Evolutionary conservation across 53 echinoderm and acorn worm genomes (phyloP).

Genomic region (Zoroaster sp.): DNA sequence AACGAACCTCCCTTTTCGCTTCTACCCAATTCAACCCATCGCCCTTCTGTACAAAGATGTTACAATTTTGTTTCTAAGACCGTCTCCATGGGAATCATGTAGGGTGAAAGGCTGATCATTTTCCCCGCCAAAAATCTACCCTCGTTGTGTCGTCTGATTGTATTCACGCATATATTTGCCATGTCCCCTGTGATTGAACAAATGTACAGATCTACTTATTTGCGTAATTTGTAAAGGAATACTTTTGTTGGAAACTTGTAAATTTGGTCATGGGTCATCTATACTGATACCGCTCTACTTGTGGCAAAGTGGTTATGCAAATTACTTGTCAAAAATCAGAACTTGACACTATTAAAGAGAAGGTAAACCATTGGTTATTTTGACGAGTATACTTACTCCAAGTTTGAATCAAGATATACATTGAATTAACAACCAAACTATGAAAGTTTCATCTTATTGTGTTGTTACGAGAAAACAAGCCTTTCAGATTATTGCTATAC

Average conservation of each 20-base stretch:
- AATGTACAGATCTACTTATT: background rate
- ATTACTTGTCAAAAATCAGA: background rate
- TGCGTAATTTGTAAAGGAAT: slow-evolving; percentile 7
- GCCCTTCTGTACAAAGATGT: background rate
- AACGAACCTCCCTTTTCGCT: background rate
- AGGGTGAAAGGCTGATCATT: slow-evolving; percentile 10
- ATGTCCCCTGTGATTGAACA: background rate
- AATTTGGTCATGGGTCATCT: slow-evolving; percentile 29
- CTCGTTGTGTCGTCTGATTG: slow-evolving; percentile 2
- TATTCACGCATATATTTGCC: background rate
- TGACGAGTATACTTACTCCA: background rate
- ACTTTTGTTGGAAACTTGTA: background rate
- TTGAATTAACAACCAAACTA: background rate
- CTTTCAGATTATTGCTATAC: no score
- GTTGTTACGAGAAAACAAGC: no score
- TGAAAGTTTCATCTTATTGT: no score
- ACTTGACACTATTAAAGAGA: background rate
- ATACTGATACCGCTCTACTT: background rate
- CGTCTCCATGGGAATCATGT: background rate
- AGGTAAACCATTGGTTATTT: background rate
- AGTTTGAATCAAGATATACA: background rate
- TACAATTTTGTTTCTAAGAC: background rate
- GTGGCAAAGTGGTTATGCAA: background rate
- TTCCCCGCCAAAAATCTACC: background rate
- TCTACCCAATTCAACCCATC: background rate